phyloP scores from a whole-genome alignment of 2,888 invertebrate genomes.

The Caenorhabditis imperialis region DNA sequence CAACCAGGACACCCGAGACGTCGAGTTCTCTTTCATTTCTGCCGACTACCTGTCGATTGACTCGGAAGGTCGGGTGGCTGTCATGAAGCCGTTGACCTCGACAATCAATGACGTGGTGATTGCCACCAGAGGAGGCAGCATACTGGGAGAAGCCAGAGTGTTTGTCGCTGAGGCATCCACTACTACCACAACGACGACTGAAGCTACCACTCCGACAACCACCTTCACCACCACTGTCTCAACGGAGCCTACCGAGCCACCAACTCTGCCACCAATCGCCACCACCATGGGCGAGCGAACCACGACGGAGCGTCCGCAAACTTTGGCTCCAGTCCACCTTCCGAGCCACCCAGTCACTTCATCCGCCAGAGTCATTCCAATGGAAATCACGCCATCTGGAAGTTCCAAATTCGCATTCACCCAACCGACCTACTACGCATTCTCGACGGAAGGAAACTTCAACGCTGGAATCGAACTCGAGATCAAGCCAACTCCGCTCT shows the following conservation, averaged over 20 bases:
- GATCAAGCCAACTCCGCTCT: conserved; percentile 63
- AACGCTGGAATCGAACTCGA: conserved; percentile 65
- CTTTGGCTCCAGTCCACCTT: conserved; percentile 16
- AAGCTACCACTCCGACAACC: conserved; percentile 13
- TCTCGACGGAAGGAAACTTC: conserved; percentile 70
- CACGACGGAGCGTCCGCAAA: background rate
- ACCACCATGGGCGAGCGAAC: background rate
- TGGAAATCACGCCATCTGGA: background rate
- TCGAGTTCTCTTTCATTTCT: conserved; percentile 34
- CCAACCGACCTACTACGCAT: conserved; percentile 47
- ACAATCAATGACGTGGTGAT: conserved; percentile 55
- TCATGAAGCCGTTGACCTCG: conserved; percentile 28
- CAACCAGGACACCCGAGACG: conserved; percentile 1
- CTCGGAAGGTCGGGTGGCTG: conserved; percentile 47
- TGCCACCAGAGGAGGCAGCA: conserved; percentile 38
- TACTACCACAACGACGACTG: conserved; percentile 5
- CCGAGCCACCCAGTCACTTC: conserved; percentile 13
- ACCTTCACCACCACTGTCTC: conserved; percentile 1
- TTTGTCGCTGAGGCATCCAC: conserved; percentile 34
- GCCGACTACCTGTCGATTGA: conserved; percentile 43
- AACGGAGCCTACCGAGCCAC: conserved; percentile 10
- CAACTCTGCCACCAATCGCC: background rate
- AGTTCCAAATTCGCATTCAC: conserved; percentile 32
- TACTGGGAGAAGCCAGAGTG: conserved; percentile 45
- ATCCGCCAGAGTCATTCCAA: conserved; percentile 14